Percentiles rank a stretch among this genome's conserved stretches.
Conservation (phyloP, 2,888 invertebrate genomes). For the Bugulina stolonifera region DNA sequence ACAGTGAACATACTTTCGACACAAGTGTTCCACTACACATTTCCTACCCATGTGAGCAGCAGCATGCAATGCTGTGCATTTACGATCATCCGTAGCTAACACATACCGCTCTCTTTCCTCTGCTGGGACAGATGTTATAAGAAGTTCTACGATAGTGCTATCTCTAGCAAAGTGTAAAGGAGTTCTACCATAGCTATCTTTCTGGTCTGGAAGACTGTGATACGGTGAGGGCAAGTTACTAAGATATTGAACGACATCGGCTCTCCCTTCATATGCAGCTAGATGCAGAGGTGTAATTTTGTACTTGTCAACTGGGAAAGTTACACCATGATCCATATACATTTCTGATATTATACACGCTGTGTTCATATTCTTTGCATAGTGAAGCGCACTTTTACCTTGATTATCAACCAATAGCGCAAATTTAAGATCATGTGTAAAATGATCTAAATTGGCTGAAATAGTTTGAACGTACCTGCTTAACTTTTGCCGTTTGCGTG, state of each 20-base stretch:
- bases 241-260: neutral
- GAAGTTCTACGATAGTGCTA: neutral
- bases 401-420: neutral
- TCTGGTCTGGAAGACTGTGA: neutral
- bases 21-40: neutral
- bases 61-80: neutral
- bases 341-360: neutral
- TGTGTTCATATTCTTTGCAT: neutral
- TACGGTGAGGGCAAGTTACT: neutral
- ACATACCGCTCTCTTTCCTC: neutral
- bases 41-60: neutral
- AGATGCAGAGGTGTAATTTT: neutral
- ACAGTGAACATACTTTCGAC: neutral
- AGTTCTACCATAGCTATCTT: neutral
- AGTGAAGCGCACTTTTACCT: neutral
- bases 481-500: too few species aligned
- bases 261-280: neutral
- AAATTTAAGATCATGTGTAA: too few species aligned
- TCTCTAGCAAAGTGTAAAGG: neutral
- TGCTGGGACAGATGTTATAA: neutral
- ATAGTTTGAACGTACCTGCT: too few species aligned
- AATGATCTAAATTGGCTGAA: too few species aligned
- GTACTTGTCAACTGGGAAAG: neutral
- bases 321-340: neutral
- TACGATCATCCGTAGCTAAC: neutral